A percentile compares a stretch with the other conserved stretches of the same genome.
Conservation (phyloP, 2,113 vertebrate species). For the Riparia riparia region DNA sequence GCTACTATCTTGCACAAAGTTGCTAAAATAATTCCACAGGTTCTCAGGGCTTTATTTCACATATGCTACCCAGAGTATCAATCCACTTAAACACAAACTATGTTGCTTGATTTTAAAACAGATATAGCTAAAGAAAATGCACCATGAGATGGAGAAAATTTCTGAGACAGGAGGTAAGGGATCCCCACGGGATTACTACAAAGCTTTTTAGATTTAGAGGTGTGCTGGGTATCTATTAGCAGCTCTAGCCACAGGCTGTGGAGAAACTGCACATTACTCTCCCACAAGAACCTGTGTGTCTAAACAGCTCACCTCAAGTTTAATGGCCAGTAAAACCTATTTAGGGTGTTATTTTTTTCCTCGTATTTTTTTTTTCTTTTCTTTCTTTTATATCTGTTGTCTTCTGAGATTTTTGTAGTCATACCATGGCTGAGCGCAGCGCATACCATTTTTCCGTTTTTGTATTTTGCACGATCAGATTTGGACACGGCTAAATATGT, state of each 20-base stretch:
- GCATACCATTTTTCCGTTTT: neutral
- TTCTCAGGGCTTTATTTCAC: neutral
- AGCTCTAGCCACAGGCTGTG: neutral
- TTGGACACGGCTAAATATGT: neutral
- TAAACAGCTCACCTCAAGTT: conserved; percentile 21
- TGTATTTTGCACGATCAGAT: neutral
- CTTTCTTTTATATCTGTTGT: neutral
- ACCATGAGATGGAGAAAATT: neutral
- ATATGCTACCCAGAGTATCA: neutral
- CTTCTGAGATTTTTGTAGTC: neutral
- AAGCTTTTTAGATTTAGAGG: conserved; percentile 20
- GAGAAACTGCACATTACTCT: neutral
- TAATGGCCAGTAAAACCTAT: conserved; percentile 32
- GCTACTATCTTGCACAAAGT: neutral
- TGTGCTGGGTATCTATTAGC: neutral
- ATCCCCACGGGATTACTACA: neutral
- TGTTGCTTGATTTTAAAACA: neutral
- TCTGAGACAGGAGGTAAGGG: neutral
- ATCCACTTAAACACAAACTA: neutral
- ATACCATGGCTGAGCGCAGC: fast-evolving
- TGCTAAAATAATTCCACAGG: neutral
- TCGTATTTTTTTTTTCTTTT: neutral
- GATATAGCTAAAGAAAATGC: neutral
- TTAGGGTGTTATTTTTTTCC: neutral
- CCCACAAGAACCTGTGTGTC: neutral